These are phyloP conservation scores for Tetheella fluctuosa DNA, from an alignment of 2,888 invertebrate species.

Conservation along the genomic window DNA sequence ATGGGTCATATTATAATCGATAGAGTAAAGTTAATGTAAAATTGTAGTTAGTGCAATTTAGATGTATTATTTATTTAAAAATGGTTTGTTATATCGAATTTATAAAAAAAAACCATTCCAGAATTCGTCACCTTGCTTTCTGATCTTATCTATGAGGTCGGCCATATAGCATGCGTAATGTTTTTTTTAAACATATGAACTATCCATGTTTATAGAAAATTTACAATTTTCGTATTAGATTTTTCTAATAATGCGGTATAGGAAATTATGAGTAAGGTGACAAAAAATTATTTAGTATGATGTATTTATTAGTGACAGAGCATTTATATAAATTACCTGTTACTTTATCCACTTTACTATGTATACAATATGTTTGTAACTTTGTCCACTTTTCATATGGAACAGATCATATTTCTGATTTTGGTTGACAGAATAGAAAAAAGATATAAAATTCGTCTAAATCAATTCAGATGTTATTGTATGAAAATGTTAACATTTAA, in stretches of 20 bases:
- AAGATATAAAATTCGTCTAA: background rate
- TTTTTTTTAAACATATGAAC: background rate
- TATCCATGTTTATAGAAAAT: background rate
- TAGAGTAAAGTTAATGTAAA: constrained; percentile 39
- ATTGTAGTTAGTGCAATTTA: constrained; percentile 75
- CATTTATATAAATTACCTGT: constrained; percentile 14
- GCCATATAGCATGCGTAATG: too few species aligned
- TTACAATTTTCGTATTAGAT: too few species aligned
- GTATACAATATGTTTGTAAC: too few species aligned
- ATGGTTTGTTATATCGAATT: constrained; percentile 57
- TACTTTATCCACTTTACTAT: too few species aligned
- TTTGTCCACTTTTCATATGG: constrained; percentile 19
- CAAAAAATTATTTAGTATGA: constrained; percentile 24
- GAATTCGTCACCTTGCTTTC: constrained; percentile 33
- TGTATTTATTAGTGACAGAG: constrained; percentile 18
- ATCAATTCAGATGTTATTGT: background rate
- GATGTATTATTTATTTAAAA: constrained; percentile 64
- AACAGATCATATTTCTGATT: background rate
- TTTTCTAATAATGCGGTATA: background rate
- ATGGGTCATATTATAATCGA: constrained; percentile 16
- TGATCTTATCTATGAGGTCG: background rate
- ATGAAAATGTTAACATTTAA: background rate
- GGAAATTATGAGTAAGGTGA: constrained; percentile 22
- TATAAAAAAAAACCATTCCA: constrained; percentile 67
- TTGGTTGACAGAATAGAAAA: too few species aligned